phyloP scores from a whole-genome alignment of 1,140 invertebrate species.

The Polypedilum pembai region DNA sequence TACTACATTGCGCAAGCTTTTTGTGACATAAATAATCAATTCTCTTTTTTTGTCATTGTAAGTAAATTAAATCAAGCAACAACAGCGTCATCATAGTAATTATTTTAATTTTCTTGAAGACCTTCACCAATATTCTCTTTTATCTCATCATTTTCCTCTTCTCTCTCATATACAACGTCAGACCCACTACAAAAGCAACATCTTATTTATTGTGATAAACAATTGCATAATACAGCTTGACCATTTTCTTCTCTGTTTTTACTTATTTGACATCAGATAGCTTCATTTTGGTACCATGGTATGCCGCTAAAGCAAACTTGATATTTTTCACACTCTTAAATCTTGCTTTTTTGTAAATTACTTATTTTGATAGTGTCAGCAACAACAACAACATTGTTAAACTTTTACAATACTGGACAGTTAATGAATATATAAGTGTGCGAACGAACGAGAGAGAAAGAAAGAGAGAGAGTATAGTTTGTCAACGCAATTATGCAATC shows the following conservation, averaged over 20 bases:
- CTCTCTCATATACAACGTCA: background rate
- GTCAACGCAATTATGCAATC: slow-evolving; percentile 19
- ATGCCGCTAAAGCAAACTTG: too few species aligned
- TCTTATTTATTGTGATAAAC: slow-evolving; percentile 23
- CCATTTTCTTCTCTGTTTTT: background rate
- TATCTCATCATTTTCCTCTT: background rate
- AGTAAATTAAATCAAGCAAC: background rate
- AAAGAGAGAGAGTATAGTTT: background rate
- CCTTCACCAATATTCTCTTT: background rate
- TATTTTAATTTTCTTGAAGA: slow-evolving; percentile 13
- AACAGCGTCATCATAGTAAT: background rate
- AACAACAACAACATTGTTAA: too few species aligned
- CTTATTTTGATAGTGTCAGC: too few species aligned
- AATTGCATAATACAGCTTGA: background rate
- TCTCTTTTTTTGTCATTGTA: background rate
- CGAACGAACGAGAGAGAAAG: too few species aligned
- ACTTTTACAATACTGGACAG: background rate
- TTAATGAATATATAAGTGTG: background rate
- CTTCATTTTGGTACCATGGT: too few species aligned
- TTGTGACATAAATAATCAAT: slow-evolving; percentile 5
- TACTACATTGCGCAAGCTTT: background rate
- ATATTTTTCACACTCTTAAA: too few species aligned
- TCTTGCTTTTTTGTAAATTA: too few species aligned
- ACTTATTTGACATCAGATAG: too few species aligned
- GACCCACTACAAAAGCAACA: background rate